Evolutionary conservation across 2,113 vertebrate species (phyloP), one percentile per base, ranked within the genome.

Genomic region (Pangasianodon gigas): DNA sequence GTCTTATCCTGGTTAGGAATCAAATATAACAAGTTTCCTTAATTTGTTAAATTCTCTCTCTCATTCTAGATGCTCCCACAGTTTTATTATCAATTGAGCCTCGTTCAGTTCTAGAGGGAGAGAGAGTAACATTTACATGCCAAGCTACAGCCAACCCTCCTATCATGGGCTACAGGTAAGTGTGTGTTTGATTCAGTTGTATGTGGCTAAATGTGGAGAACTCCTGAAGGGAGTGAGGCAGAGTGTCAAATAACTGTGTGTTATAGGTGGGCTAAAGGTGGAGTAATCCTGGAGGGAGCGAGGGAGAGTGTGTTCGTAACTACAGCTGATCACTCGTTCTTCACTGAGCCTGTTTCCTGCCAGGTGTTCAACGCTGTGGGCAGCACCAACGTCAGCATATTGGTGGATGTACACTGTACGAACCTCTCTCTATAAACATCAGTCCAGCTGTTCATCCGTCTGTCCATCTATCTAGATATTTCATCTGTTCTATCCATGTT

Each of bases 341-440:
- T 99, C 95, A 99, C 98, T 0, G 98, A 99, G 94, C 98, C 98
- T 0, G 98, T 99, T 65, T 98, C 98, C 84, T 99, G 98, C 80
- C 97, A 98, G 91, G 98, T 99, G 79, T 97, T 98, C 96, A 99
- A 99, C 69, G 97, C 97, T 18, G 97, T 99, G 91, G 98, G 98
- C 52, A 98, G 94, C 96, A 99, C 98, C 92, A 99, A 99, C 1
- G 97, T 99, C 96, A 99, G 98, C 97, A 98, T 98, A 1, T 94
- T 99, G 88, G 98, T 99, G 89, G 98, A 99, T 0, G 98, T 99
- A 5, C 98, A 98, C 94, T 99, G 98, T 99, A 93, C 95, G 97
- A 96, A 93, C 37, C 51, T 88, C 29, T 85, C 46, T 85, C 32
- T 85, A 37, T 56, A 80, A 60, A 80, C 65, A 75, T 74, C 77